These are phyloP conservation scores for Phalacrocorax brasilianus DNA, from an alignment of 2,113 vertebrate species.

Conservation along the genomic window DNA sequence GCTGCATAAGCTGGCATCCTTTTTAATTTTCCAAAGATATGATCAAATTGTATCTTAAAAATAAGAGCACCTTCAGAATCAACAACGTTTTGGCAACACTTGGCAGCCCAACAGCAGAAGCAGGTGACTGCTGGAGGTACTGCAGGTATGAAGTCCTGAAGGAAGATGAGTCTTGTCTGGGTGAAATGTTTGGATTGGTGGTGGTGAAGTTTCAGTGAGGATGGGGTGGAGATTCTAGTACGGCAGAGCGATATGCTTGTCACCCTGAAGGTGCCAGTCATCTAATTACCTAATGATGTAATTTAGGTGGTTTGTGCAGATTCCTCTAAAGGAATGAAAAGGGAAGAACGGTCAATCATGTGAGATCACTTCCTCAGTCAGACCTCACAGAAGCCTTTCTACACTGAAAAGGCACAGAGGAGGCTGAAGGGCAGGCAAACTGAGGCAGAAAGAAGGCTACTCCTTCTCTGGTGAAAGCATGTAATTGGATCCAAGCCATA, in stretches of 20 bases:
- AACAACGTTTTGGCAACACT: not conserved
- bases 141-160: not conserved
- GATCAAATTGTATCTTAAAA: not conserved
- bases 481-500: not conserved
- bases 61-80: not conserved
- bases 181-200: not conserved
- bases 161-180: not conserved
- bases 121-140: not conserved
- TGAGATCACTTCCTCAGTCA: not conserved
- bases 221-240: not conserved
- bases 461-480: not conserved
- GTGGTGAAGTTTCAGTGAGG: not conserved
- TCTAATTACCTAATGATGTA: not conserved
- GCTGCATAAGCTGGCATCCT: not conserved
- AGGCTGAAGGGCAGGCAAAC: not conserved
- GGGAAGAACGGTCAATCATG: fast-evolving
- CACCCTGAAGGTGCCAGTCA: not conserved
- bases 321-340: not conserved
- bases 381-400: not conserved
- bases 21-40: not conserved
- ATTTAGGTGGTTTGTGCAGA: not conserved
- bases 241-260: not conserved
- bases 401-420: not conserved
- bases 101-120: not conserved
- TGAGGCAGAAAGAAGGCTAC: not conserved